These are phyloP conservation scores for Bruchidius siliquastri DNA, from an alignment of 2,888 invertebrate genomes.

Conservation along the genomic window DNA sequence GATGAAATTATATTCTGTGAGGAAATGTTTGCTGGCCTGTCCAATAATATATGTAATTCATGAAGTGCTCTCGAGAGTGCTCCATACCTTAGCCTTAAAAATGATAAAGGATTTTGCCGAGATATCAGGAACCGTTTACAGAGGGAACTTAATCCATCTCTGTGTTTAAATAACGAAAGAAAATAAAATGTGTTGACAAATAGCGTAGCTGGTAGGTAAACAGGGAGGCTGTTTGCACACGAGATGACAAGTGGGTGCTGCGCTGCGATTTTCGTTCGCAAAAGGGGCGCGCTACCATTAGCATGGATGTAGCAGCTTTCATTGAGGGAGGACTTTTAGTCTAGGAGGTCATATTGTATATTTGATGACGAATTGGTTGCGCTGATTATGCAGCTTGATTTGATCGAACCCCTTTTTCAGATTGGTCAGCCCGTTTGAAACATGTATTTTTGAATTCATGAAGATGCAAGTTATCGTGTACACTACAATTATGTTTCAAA, in stretches of 20 bases:
- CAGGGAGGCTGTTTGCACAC: constrained; percentile 44
- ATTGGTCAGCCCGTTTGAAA: too few relatives aligned
- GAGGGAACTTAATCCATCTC: constrained; percentile 26
- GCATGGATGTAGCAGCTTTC: constrained; percentile 29
- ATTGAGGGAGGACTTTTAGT: constrained; percentile 21
- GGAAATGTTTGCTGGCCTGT: too few relatives aligned
- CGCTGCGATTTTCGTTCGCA: constrained; percentile 6
- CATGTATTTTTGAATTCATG: too few relatives aligned
- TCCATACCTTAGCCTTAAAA: too few relatives aligned
- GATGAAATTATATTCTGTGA: too few relatives aligned
- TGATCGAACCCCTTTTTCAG: too few relatives aligned
- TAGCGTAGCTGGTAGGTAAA: constrained; percentile 45
- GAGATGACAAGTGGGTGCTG: constrained; percentile 44
- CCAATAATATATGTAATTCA: too few relatives aligned
- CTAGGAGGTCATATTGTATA: constrained; percentile 6
- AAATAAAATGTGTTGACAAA: constrained; percentile 48
- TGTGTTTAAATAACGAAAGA: constrained; percentile 35
- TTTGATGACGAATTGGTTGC: too few relatives aligned
- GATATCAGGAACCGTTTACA: not conserved
- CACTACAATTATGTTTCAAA: too few relatives aligned
- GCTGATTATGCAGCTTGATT: too few relatives aligned
- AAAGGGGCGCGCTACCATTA: constrained; percentile 35
- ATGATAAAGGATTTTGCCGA: not conserved
- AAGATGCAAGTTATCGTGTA: too few relatives aligned
- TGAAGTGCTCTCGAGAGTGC: too few relatives aligned